Evolutionary conservation across 2,113 vertebrate species (phyloP).

Genomic region (Bombycilla garrulus): DNA sequence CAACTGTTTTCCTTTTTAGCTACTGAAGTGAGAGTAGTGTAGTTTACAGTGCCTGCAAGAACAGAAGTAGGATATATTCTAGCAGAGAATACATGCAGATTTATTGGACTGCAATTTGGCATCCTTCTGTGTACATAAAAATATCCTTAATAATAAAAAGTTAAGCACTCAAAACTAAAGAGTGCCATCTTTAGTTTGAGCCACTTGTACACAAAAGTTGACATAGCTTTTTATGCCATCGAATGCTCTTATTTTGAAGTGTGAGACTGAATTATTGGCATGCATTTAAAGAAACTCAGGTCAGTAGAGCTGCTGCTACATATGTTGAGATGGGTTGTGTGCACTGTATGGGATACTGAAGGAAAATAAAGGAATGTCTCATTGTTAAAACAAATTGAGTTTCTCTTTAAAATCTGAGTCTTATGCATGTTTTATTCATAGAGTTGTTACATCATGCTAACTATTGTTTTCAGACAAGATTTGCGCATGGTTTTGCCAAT

Average conservation of each 20-base stretch:
- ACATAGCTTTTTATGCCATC: not conserved
- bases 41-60: not conserved
- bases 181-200: not conserved
- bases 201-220: not conserved
- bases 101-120: not conserved
- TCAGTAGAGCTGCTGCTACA: not conserved
- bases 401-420: not conserved
- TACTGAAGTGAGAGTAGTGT: not conserved
- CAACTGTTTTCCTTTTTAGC: not conserved
- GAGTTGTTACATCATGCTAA: not conserved
- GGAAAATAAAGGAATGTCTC: not conserved
- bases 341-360: not conserved
- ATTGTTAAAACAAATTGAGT: not conserved
- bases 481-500: not conserved
- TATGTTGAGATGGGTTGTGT: not conserved
- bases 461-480: not conserved
- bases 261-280: not conserved
- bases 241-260: not conserved
- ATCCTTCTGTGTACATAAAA: not conserved
- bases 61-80: not conserved
- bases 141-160: not conserved
- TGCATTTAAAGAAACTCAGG: not conserved
- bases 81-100: not conserved
- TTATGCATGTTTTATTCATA: rapidly evolving
- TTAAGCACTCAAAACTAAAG: not conserved